phyloP scores from a whole-genome alignment of 2,888 invertebrate genomes.

The Lingula anatina region DNA sequence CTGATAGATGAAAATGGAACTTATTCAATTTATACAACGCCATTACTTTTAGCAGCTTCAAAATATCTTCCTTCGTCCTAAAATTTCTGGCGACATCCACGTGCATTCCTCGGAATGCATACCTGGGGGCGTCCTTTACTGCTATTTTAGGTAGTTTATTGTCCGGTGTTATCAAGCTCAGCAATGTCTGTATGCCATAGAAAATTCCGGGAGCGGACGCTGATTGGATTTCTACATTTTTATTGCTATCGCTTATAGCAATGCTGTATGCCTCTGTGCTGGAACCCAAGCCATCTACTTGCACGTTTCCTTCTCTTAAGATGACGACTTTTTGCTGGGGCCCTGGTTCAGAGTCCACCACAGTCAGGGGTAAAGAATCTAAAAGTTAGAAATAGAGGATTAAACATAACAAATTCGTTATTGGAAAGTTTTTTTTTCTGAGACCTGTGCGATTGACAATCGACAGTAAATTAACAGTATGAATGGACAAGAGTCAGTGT shows the following conservation, averaged over 20 bases:
- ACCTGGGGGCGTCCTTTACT: conserved; percentile 33
- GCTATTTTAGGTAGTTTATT: conserved; percentile 15
- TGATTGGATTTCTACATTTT: conserved; percentile 19
- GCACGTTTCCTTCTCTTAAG: conserved; percentile 9
- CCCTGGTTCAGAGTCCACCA: no score
- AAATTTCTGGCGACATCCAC: conserved; percentile 46
- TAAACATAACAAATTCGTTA: no score
- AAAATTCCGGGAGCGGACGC: conserved; percentile 22
- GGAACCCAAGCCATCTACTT: conserved; percentile 4
- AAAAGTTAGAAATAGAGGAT: no score
- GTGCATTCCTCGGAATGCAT: conserved; percentile 38
- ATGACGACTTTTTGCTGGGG: no score
- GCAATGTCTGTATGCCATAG: conserved; percentile 30
- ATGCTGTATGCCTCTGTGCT: conserved; percentile 25
- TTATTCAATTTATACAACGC: conserved; percentile 45
- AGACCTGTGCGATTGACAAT: no score
- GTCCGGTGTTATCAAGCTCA: conserved; percentile 15
- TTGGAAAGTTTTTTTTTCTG: no score
- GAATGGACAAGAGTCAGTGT: no score
- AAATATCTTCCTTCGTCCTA: conserved; percentile 22
- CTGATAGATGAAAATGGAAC: conserved; percentile 43
- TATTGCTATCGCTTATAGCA: conserved; percentile 13
- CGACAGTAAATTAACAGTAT: no score
- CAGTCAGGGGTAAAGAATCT: no score
- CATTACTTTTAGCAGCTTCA: conserved; percentile 36